A percentile compares a stretch with the other conserved stretches of the same genome.
These are phyloP conservation scores for Cerastis rubricosa DNA, from an alignment of 2,888 invertebrate genomes.

Conservation along the genomic window DNA sequence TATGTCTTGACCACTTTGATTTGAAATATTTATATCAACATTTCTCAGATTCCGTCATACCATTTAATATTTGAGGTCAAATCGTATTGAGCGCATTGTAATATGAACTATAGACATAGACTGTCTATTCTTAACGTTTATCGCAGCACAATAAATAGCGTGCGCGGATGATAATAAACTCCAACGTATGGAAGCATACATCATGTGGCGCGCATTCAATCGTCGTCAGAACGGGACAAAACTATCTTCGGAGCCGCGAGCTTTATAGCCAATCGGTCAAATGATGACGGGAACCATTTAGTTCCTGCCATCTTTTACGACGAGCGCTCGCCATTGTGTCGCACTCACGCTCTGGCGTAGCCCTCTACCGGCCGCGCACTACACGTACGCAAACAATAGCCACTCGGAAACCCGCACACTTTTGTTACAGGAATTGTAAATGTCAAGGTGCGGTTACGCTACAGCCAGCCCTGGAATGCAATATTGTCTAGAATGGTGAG, in stretches of 20 bases:
- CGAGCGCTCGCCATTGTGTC: conserved; percentile 77
- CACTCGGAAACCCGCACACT: conserved; percentile 71
- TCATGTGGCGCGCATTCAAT: conserved; percentile 76
- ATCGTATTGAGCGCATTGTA: conserved; percentile 57
- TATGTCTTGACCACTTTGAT: conserved; percentile 48
- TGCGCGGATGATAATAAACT: conserved; percentile 74
- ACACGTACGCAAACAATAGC: conserved; percentile 75
- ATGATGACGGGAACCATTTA: conserved; percentile 81
- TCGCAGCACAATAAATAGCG: conserved; percentile 71
- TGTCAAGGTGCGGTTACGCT: conserved; percentile 71
- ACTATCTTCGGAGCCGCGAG: conserved; percentile 67
- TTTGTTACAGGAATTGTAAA: conserved; percentile 73
- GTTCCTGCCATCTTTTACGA: conserved; percentile 85
- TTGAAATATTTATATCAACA: conserved; percentile 44
- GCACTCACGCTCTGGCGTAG: conserved; percentile 62
- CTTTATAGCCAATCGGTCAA: conserved; percentile 85
- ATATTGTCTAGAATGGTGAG: conserved; percentile 71
- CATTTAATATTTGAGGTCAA: conserved; percentile 64
- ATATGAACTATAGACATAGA: conserved; percentile 64
- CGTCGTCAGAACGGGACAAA: conserved; percentile 75
- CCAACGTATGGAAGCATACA: conserved; percentile 75
- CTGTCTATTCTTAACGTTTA: conserved; percentile 65
- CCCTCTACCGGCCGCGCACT: conserved; percentile 55
- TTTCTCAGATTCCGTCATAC: conserved; percentile 59
- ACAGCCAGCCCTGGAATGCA: conserved; percentile 72